phyloP scores from a whole-genome alignment of 2,888 invertebrate genomes.

The Netelia virgata region DNA sequence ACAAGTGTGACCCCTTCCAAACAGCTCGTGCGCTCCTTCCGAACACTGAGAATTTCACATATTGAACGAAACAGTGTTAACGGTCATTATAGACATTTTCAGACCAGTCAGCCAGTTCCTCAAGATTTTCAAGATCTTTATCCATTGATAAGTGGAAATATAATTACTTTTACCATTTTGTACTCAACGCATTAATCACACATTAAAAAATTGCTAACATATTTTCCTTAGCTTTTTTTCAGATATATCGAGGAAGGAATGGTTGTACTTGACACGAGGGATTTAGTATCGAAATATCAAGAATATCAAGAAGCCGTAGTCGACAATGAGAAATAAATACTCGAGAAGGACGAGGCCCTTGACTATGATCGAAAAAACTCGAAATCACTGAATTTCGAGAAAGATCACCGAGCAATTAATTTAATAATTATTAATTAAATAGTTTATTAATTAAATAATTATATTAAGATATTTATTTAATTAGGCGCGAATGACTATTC shows the following conservation, averaged over 20 bases:
- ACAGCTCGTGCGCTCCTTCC: too few relatives aligned
- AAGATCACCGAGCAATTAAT: too few relatives aligned
- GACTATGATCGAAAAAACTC: too few relatives aligned
- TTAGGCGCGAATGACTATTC: too few relatives aligned
- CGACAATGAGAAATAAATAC: constrained; percentile 2
- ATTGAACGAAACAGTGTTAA: constrained; percentile 51
- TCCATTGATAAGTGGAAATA: constrained; percentile 49
- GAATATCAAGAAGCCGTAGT: too few relatives aligned
- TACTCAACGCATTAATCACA: neutral
- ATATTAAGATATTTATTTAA: too few relatives aligned
- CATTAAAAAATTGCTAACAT: neutral
- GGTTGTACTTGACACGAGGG: constrained; percentile 50
- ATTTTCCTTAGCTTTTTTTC: neutral
- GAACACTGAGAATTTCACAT: constrained; percentile 72
- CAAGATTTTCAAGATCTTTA: constrained; percentile 54
- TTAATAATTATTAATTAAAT: too few relatives aligned
- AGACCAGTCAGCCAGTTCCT: constrained; percentile 47
- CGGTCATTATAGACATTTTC: constrained; percentile 58
- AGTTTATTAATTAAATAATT: too few relatives aligned
- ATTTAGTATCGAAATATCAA: constrained; percentile 60
- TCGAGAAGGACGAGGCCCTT: too few relatives aligned
- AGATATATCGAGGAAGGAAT: constrained; percentile 62
- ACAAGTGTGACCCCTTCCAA: too few relatives aligned
- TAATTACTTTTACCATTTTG: neutral
- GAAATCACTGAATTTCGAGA: too few relatives aligned